Percentiles rank a stretch among this genome's conserved stretches.
Conservation (phyloP, 2,797 vertebrate genomes). For the Staurois parvus region DNA sequence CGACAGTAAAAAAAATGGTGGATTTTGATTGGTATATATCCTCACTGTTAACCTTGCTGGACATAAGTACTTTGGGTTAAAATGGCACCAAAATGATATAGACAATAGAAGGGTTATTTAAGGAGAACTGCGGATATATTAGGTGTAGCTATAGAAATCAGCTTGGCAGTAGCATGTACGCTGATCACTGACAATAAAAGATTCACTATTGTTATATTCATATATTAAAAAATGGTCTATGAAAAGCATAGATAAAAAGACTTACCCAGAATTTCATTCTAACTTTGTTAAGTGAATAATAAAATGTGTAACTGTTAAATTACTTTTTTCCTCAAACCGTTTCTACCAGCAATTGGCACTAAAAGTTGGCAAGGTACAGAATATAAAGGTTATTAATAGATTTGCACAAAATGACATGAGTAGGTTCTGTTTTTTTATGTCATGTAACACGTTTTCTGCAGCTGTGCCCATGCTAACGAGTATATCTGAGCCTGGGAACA, state of each 20-base stretch:
- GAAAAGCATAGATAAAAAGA: neutral
- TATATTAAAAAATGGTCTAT: neutral
- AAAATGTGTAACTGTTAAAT: neutral
- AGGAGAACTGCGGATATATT: neutral
- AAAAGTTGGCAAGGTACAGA: neutral
- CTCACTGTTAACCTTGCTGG: no score
- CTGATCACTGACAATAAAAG: neutral
- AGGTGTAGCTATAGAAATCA: neutral
- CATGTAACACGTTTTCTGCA: neutral
- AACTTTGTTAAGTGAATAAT: neutral
- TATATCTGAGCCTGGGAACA: neutral
- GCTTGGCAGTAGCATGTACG: neutral
- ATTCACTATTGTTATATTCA: neutral
- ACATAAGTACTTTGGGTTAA: no score
- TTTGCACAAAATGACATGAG: neutral
- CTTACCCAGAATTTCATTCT: neutral
- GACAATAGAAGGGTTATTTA: neutral
- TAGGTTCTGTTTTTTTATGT: neutral
- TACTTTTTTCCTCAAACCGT: neutral
- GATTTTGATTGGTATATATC: no score
- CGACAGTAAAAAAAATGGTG: no score
- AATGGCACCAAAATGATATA: no score
- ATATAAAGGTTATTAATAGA: neutral
- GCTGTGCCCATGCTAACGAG: neutral
- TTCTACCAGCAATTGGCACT: neutral